These are phyloP conservation scores for Poeciliopsis paucimaculata DNA, from an alignment of 2,797 vertebrate species.

Conservation along the genomic window DNA sequence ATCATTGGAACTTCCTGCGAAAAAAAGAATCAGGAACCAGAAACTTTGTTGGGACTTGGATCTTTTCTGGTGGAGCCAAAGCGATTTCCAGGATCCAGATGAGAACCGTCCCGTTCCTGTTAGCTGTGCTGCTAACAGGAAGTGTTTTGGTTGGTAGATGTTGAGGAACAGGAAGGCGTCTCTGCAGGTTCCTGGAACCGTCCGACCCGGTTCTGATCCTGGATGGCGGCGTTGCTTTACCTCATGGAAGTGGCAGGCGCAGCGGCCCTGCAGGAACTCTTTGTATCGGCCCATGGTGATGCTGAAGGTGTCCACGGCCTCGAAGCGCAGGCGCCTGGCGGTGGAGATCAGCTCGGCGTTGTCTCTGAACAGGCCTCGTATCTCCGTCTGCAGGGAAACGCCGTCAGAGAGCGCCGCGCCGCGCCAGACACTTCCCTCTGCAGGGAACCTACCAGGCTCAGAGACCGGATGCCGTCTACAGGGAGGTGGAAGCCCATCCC, in stretches of 20 bases:
- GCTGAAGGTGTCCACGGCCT: constrained; percentile 92
- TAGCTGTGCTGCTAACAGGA: not conserved
- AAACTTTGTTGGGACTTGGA: not conserved
- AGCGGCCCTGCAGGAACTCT: constrained; percentile 93
- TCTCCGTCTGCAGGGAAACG: constrained; percentile 77
- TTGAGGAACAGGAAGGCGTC: not conserved
- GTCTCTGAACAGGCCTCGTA: constrained; percentile 86
- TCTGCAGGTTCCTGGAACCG: not conserved
- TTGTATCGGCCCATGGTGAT: constrained; percentile 95
- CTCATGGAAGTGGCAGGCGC: constrained; percentile 96
- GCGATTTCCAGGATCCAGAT: not conserved
- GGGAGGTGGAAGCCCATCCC: constrained; percentile 97
- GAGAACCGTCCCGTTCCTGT: not conserved
- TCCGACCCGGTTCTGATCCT: not conserved
- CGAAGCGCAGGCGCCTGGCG: constrained; percentile 87
- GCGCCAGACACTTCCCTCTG: not conserved
- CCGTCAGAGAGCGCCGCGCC: not conserved
- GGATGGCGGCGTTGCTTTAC: constrained; percentile 62
- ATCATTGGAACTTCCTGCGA: not conserved
- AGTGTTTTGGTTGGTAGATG: not conserved
- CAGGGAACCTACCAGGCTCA: constrained; percentile 82
- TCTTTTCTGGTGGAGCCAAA: not conserved
- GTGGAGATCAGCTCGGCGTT: constrained; percentile 85
- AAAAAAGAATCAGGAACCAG: not conserved
- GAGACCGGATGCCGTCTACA: constrained; percentile 89